Conservation (phyloP, 1,140 invertebrate species). For the Brachystomella parvula region DNA sequence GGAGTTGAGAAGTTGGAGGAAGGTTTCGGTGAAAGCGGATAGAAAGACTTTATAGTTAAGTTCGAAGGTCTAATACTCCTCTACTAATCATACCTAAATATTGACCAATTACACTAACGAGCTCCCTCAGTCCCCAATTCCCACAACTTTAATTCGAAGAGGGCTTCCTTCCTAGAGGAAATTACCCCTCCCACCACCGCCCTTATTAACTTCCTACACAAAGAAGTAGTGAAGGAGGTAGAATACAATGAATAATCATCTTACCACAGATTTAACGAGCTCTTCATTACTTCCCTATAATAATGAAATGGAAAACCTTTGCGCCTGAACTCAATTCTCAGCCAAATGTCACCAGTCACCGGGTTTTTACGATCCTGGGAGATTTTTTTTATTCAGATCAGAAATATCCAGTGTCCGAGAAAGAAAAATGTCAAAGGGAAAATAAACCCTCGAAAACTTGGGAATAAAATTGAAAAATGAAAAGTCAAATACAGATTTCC, state of each 20-base stretch:
- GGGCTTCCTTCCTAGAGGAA: neutral
- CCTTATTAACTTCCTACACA: neutral
- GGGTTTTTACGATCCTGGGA: too few species aligned
- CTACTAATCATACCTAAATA: constrained; percentile 38
- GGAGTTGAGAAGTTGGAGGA: neutral
- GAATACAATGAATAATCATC: constrained; percentile 6
- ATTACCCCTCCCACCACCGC: neutral
- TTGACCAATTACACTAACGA: constrained; percentile 39
- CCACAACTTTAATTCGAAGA: constrained; percentile 5
- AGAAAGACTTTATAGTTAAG: constrained; percentile 10
- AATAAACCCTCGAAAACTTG: too few species aligned
- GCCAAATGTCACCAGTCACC: too few species aligned
- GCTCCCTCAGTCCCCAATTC: constrained; percentile 29
- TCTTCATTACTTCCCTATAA: too few species aligned
- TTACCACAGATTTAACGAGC: constrained; percentile 8
- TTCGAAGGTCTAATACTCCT: neutral
- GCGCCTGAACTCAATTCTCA: too few species aligned
- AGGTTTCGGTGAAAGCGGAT: neutral
- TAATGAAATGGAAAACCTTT: too few species aligned
- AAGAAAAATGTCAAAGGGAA: too few species aligned
- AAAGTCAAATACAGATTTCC: neutral
- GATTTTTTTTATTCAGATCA: too few species aligned
- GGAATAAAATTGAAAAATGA: too few species aligned
- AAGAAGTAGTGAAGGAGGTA: neutral
- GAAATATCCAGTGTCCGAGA: too few species aligned